A percentile compares a stretch with the other conserved stretches of the same genome.
Evolutionary conservation across 2,113 vertebrate genomes (phyloP).

Genomic region (Alethe diademata): DNA sequence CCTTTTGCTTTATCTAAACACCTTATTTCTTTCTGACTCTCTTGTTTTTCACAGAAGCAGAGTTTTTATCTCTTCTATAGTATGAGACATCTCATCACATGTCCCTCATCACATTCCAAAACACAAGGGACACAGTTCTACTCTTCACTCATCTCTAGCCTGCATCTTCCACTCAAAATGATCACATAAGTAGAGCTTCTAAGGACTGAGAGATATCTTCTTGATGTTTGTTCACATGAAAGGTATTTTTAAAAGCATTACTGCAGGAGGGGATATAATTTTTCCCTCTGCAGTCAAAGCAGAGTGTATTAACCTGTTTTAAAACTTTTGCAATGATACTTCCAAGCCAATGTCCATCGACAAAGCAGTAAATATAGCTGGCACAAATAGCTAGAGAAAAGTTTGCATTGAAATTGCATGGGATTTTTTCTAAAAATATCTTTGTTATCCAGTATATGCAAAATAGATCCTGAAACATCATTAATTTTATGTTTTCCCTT

Average conservation of each 20-base stretch:
- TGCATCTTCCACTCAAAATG: background rate
- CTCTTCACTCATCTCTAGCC: background rate
- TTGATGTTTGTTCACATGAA: background rate
- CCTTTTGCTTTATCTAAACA: background rate
- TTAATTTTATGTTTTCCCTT: background rate
- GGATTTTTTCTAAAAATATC: background rate
- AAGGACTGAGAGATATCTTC: background rate
- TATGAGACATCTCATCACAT: background rate
- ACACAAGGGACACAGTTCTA: background rate
- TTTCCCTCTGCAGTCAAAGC: background rate
- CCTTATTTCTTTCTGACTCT: background rate
- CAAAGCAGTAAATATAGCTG: background rate
- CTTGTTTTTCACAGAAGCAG: background rate
- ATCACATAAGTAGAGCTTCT: background rate
- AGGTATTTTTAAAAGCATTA: background rate
- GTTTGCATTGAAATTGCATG: background rate
- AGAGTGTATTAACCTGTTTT: background rate
- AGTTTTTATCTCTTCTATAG: background rate
- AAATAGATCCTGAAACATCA: background rate
- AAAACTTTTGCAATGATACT: background rate
- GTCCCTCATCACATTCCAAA: background rate
- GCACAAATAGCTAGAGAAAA: background rate
- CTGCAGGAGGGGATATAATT: background rate
- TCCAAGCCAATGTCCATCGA: background rate
- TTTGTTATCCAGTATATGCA: background rate